Evolutionary conservation across 2,113 vertebrate species (phyloP).

Genomic region (Etheostoma cragini): DNA sequence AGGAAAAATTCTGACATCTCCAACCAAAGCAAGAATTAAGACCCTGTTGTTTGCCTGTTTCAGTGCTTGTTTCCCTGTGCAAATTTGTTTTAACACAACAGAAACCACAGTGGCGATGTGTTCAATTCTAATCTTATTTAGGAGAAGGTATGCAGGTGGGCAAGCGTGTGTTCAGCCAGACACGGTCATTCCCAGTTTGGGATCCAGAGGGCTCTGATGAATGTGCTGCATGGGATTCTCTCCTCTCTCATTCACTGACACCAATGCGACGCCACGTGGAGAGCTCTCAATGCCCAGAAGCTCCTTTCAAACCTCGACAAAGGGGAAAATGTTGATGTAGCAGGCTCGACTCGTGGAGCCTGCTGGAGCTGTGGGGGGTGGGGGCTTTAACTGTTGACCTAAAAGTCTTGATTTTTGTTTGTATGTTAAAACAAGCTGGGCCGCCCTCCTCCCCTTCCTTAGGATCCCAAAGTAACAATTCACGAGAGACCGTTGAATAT

Average conservation of each 20-base stretch:
- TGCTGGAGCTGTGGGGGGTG: conserved; percentile 11
- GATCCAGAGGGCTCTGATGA: conserved; percentile 7
- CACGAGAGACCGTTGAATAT: conserved; percentile 16
- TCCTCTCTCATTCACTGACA: background rate
- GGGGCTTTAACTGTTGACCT: conserved; percentile 35
- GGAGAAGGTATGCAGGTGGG: conserved; percentile 37
- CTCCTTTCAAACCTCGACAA: conserved; percentile 52
- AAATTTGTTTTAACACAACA: background rate
- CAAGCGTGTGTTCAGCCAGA: background rate
- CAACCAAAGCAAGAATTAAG: background rate
- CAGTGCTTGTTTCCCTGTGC: background rate
- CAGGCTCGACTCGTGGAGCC: conserved; percentile 41
- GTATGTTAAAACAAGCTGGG: conserved; percentile 20
- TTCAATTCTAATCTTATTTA: background rate
- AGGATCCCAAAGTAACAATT: background rate
- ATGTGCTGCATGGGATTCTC: conserved; percentile 8
- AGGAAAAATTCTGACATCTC: background rate
- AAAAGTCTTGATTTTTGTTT: conserved; percentile 23
- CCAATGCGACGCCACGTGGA: background rate
- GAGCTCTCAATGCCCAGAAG: conserved; percentile 12
- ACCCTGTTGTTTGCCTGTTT: background rate
- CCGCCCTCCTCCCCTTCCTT: background rate
- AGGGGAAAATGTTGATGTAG: conserved; percentile 54
- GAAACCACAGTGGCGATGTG: background rate
- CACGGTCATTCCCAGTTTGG: conserved; percentile 48